A percentile compares a stretch with the other conserved stretches of the same genome.
Conservation (phyloP, 2,888 invertebrate genomes). For the Cacoxenus indagator region DNA sequence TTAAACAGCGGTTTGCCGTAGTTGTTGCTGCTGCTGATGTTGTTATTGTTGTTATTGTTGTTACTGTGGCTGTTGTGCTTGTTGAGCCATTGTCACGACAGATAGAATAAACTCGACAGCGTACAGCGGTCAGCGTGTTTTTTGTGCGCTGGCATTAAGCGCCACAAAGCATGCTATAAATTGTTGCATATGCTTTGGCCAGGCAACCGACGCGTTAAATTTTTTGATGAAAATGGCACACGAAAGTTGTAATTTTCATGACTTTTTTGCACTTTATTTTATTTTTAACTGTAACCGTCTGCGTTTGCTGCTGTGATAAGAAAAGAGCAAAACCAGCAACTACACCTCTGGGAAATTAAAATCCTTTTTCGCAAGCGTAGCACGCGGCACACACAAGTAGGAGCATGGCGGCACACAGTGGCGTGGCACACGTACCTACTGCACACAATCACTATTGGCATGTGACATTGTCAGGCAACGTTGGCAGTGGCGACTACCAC, state of each 20-base stretch:
- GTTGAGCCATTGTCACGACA: no score
- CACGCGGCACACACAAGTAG: slow-evolving; percentile 49
- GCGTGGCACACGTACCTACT: neutral
- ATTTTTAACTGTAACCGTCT: slow-evolving; percentile 25
- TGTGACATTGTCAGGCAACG: neutral
- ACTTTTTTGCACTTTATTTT: neutral
- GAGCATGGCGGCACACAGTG: neutral
- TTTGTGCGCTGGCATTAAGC: neutral
- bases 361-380: slow-evolving; percentile 54
- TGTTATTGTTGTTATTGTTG: neutral
- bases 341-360: slow-evolving; percentile 69
- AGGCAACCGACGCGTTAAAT: slow-evolving; percentile 56
- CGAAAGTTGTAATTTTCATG: slow-evolving; percentile 62
- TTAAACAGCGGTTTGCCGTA: neutral
- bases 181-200: slow-evolving; percentile 35
- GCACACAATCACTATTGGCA: no score
- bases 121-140: neutral
- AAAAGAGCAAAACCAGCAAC: slow-evolving; percentile 31
- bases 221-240: slow-evolving; percentile 64
- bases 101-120: no score
- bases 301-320: neutral
- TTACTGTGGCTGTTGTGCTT: neutral
- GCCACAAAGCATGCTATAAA: neutral
- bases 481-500: slow-evolving; percentile 18
- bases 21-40: neutral